Evolutionary conservation across 1,140 invertebrate genomes (phyloP).

Genomic region (Eumaeus atala): DNA sequence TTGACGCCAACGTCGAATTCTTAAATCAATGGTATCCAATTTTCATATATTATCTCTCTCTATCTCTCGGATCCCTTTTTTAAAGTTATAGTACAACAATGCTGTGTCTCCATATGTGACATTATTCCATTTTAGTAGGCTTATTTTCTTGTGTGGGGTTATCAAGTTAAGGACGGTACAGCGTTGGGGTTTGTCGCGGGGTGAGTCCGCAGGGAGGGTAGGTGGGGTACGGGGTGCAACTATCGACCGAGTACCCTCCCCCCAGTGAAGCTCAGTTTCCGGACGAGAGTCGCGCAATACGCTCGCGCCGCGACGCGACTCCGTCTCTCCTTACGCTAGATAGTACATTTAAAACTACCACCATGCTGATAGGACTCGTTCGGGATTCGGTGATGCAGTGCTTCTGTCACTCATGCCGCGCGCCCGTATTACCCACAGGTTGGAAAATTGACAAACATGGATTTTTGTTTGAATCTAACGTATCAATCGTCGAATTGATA

Average conservation of each 20-base stretch:
- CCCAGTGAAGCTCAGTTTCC: constrained; percentile 63
- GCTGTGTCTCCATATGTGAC: constrained; percentile 29
- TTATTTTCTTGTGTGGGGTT: constrained; percentile 68
- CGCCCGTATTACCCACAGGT: constrained; percentile 84
- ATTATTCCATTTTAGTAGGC: constrained; percentile 67
- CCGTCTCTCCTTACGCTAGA: constrained; percentile 64
- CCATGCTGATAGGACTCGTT: constrained; percentile 88
- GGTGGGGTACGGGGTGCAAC: constrained; percentile 44
- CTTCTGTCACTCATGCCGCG: constrained; percentile 91
- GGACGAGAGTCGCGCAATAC: constrained; percentile 67
- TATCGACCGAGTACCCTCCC: constrained; percentile 63
- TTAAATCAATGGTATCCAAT: too few relatives aligned
- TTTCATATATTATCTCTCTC: too few relatives aligned
- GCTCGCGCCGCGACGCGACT: constrained; percentile 63
- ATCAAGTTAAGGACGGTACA: constrained; percentile 65
- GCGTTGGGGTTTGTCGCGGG: constrained; percentile 44
- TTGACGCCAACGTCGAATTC: too few relatives aligned
- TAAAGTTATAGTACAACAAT: too few relatives aligned
- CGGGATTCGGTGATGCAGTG: constrained; percentile 91
- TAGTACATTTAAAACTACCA: constrained; percentile 68
- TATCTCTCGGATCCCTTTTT: too few relatives aligned
- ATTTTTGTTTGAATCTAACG: not conserved
- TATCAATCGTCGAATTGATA: not conserved
- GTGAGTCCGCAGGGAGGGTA: constrained; percentile 54
- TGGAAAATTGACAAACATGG: constrained; percentile 27